Percentiles rank a stretch among this genome's conserved stretches.
Conservation (phyloP, 1,140 invertebrate species). For the Drosophila insularis region DNA sequence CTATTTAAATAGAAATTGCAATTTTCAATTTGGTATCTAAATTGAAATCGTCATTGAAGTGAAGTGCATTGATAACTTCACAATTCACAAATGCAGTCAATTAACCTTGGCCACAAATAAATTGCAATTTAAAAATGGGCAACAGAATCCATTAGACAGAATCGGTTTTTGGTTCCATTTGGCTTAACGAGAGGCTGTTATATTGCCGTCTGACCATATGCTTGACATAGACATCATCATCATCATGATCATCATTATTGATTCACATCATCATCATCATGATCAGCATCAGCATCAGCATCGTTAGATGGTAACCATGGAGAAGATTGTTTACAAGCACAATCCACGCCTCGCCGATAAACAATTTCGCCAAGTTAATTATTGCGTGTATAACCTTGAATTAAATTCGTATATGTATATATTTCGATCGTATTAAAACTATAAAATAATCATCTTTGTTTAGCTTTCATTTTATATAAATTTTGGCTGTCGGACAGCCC, state of each 20-base stretch:
- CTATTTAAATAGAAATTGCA: constrained; percentile 18
- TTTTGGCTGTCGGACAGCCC: constrained; percentile 22
- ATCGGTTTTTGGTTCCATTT: constrained; percentile 51
- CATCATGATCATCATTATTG: constrained; percentile 12
- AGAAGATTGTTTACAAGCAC: constrained; percentile 48
- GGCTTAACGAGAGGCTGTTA: constrained; percentile 38
- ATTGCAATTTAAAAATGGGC: constrained; percentile 73
- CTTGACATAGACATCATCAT: constrained; percentile 43
- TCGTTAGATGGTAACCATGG: constrained; percentile 1
- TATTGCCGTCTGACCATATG: constrained; percentile 52
- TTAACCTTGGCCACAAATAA: constrained; percentile 71
- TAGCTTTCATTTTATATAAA: constrained; percentile 67
- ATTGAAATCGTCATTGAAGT: constrained; percentile 70
- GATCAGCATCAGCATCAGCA: neutral
- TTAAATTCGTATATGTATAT: constrained; percentile 34
- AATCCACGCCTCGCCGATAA: constrained; percentile 37
- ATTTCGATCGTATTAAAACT: constrained; percentile 72
- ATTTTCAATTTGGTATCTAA: constrained; percentile 61
- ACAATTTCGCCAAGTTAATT: constrained; percentile 72
- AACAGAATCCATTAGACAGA: constrained; percentile 65
- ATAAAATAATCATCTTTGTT: constrained; percentile 79
- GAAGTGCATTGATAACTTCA: constrained; percentile 73
- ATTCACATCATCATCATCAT: neutral
- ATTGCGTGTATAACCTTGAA: constrained; percentile 77
- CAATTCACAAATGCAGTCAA: constrained; percentile 61